Percentiles rank a stretch among this genome's conserved stretches.
Conservation (phyloP, 1,140 invertebrate genomes). For the Oscheius sp. region DNA sequence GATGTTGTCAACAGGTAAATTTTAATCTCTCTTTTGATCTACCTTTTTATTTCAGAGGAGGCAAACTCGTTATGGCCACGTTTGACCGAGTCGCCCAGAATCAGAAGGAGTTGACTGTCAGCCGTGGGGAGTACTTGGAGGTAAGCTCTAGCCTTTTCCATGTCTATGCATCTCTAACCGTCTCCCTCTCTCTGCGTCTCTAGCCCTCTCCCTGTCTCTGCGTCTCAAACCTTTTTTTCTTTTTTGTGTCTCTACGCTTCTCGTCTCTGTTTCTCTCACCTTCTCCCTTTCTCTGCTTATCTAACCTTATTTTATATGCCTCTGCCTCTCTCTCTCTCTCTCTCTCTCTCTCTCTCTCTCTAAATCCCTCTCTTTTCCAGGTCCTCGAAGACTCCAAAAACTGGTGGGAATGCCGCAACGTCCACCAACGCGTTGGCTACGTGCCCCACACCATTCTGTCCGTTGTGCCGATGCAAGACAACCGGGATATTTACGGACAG, state of each 20-base stretch:
- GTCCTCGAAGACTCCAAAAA: conserved; percentile 89
- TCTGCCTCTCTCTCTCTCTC: too few species aligned
- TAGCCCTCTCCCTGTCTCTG: too few species aligned
- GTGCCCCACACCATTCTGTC: conserved; percentile 93
- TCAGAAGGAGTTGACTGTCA: conserved; percentile 91
- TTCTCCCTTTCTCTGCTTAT: too few species aligned
- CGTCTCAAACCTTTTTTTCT: too few species aligned
- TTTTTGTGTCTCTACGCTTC: too few species aligned
- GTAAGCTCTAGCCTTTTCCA: too few species aligned
- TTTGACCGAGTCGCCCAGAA: conserved; percentile 95
- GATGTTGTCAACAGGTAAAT: conserved; percentile 42
- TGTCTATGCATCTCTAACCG: too few species aligned
- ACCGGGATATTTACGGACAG: conserved; percentile 25
- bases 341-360: too few species aligned
- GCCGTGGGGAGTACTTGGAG: conserved; percentile 89
- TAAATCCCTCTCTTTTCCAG: conserved; percentile 66
- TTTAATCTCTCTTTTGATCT: conserved; percentile 34
- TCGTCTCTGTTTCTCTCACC: too few species aligned
- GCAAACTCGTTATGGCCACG: conserved; percentile 84
- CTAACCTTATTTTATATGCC: too few species aligned
- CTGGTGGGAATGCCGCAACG: conserved; percentile 96
- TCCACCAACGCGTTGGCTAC: conserved; percentile 67
- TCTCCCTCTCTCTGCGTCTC: too few species aligned
- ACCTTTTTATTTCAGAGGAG: too few species aligned
- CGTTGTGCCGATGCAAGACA: conserved; percentile 25